A percentile compares a stretch with the other conserved stretches of the same genome.
These are phyloP conservation scores for Ips nitidus DNA, from an alignment of 1,140 invertebrate genomes.

Conservation along the genomic window DNA sequence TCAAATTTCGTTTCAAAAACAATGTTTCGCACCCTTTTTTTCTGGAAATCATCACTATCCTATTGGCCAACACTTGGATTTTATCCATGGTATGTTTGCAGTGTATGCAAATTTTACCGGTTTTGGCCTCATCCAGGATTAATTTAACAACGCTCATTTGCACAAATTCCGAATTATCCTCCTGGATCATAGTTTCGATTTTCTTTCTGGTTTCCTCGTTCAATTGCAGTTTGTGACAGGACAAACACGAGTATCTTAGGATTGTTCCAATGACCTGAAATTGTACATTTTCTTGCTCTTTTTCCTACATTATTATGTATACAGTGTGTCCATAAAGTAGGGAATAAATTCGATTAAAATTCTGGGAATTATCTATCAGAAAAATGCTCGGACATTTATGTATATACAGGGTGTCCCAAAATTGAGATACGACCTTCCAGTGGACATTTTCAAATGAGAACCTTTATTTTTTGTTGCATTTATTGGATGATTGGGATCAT, in stretches of 20 bases:
- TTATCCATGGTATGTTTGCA: constrained; percentile 63
- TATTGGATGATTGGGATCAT: background rate
- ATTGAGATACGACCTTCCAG: too few relatives aligned
- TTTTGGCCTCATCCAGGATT: constrained; percentile 58
- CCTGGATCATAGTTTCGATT: constrained; percentile 23
- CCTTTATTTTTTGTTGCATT: too few relatives aligned
- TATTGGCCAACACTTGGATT: constrained; percentile 63
- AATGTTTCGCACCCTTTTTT: constrained; percentile 39
- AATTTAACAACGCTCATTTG: constrained; percentile 56
- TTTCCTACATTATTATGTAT: too few relatives aligned
- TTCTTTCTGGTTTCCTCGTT: constrained; percentile 55
- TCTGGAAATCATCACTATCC: constrained; percentile 58
- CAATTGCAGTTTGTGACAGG: constrained; percentile 72
- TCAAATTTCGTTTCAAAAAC: background rate
- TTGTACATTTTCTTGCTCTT: too few relatives aligned
- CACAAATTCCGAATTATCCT: constrained; percentile 12
- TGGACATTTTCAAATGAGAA: too few relatives aligned
- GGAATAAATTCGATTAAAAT: too few relatives aligned
- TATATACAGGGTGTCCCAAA: too few relatives aligned
- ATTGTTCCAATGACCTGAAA: constrained; percentile 66
- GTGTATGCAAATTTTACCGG: constrained; percentile 62
- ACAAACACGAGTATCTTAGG: constrained; percentile 68
- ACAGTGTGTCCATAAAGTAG: too few relatives aligned
- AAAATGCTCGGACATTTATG: too few relatives aligned
- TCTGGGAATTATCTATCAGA: too few relatives aligned